phyloP scores from a whole-genome alignment of 2,888 invertebrate species.

The Platycnemis pennipes region DNA sequence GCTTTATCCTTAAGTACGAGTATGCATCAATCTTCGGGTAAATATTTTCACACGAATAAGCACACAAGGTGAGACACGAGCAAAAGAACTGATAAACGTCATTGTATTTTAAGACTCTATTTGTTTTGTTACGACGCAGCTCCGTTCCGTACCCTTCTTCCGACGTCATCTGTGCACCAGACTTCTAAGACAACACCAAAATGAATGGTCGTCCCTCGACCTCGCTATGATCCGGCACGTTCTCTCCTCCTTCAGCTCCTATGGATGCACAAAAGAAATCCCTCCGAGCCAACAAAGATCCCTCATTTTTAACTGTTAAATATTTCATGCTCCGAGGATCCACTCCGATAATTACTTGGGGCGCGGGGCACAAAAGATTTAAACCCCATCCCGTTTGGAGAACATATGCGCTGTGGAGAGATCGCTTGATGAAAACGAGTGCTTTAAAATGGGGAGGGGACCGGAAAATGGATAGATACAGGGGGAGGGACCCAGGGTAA shows the following conservation, averaged over 20 bases:
- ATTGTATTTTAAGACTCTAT: no score
- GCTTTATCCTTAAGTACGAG: no score
- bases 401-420: not conserved
- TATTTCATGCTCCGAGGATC: constrained; percentile 20
- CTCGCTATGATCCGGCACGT: not conserved
- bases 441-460: not conserved
- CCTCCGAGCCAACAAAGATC: not conserved
- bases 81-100: no score
- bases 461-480: not conserved
- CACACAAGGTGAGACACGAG: no score
- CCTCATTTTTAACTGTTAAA: constrained; percentile 45
- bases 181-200: not conserved
- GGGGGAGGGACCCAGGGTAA: not conserved
- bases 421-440: not conserved
- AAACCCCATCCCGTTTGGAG: not conserved
- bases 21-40: no score
- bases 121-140: not conserved
- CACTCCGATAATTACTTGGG: constrained; percentile 42
- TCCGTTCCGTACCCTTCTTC: not conserved
- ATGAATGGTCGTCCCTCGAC: not conserved
- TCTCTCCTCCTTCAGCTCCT: not conserved
- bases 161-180: not conserved
- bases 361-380: constrained; percentile 34
- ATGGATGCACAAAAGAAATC: not conserved
- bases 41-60: no score